phyloP scores from a whole-genome alignment of 2,113 vertebrate genomes.

The Macrotus californicus region DNA sequence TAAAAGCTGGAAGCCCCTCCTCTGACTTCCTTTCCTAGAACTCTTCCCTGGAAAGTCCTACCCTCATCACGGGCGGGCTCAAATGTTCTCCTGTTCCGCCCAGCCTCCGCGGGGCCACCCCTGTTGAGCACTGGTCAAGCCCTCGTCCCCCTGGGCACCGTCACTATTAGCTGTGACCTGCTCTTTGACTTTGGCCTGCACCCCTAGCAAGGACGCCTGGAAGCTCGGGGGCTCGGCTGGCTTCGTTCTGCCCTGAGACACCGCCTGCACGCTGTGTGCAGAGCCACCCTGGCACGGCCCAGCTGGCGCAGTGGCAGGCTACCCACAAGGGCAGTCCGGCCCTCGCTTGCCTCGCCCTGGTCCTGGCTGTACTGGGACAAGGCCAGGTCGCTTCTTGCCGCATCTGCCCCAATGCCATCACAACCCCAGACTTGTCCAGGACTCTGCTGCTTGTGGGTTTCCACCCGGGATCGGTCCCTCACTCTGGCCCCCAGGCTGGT shows the following conservation, averaged over 20 bases:
- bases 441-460: background rate
- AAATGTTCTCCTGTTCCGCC: rapidly evolving
- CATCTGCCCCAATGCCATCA: background rate
- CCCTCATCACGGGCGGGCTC: background rate
- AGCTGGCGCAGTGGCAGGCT: no score
- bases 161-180: background rate
- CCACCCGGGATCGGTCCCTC: background rate
- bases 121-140: no score
- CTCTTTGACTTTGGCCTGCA: background rate
- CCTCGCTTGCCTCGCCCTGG: background rate
- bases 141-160: no score
- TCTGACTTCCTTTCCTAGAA: background rate
- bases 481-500: background rate
- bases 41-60: background rate
- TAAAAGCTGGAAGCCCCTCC: background rate
- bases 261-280: rapidly evolving
- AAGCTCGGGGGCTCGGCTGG: rapidly evolving
- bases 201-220: background rate
- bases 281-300: no score
- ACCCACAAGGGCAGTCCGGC: no score
- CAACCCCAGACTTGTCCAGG: background rate
- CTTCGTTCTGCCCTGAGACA: background rate
- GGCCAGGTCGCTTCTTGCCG: background rate
- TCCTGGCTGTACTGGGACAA: no score
- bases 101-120: background rate